phyloP scores from a whole-genome alignment of 2,888 invertebrate species.

The Apotomis turbidana region DNA sequence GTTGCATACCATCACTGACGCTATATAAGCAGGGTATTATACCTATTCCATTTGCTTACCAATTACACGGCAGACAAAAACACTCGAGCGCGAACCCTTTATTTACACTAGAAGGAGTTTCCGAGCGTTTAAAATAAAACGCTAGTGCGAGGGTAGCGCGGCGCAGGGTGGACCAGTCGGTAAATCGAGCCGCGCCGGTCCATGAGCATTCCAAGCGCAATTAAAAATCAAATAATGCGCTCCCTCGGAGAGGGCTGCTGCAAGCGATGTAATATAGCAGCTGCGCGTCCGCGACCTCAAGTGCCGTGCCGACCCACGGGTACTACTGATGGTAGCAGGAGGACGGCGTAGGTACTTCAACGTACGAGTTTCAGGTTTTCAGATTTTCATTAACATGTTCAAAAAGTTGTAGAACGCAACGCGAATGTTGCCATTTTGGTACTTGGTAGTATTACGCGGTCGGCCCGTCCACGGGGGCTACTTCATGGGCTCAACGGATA shows the following conservation, averaged over 20 bases:
- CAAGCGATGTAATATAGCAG: slow-evolving; percentile 34
- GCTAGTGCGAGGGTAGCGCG: not conserved
- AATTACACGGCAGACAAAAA: slow-evolving; percentile 31
- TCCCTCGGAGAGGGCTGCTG: slow-evolving; percentile 45
- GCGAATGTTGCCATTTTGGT: too few relatives aligned
- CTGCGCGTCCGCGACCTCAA: not conserved
- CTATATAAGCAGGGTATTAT: slow-evolving; percentile 4
- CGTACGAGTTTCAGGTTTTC: too few relatives aligned
- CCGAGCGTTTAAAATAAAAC: slow-evolving; percentile 23
- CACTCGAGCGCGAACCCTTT: slow-evolving; percentile 24
- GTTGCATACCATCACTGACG: slow-evolving; percentile 2
- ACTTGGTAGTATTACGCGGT: too few relatives aligned
- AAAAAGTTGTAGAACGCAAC: too few relatives aligned
- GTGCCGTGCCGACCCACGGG: too few relatives aligned
- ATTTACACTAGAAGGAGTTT: slow-evolving; percentile 40
- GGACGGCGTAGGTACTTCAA: too few relatives aligned
- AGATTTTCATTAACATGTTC: too few relatives aligned
- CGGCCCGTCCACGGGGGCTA: too few relatives aligned
- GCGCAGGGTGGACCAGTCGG: not conserved
- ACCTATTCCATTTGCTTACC: slow-evolving; percentile 20
- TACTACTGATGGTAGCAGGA: too few relatives aligned
- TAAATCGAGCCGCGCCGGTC: slow-evolving; percentile 47
- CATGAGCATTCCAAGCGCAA: slow-evolving; percentile 75
- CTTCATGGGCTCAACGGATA: too few relatives aligned
- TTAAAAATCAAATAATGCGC: slow-evolving; percentile 82